Base-by-base conservation (phyloP, 2,797 vertebrate species). In the Megalops cyprinoides region DNA sequence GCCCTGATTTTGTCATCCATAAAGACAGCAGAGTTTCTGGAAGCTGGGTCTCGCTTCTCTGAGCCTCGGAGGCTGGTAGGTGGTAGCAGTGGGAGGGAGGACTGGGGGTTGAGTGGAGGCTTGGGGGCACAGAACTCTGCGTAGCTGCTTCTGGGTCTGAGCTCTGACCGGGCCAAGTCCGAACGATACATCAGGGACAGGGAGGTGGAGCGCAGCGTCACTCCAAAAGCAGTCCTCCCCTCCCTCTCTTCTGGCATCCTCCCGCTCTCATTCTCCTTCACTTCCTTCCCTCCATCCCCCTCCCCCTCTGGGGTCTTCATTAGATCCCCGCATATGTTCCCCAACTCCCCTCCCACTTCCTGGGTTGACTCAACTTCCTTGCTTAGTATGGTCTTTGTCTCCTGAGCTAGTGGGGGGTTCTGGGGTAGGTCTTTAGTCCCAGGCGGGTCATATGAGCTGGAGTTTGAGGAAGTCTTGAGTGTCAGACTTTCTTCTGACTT, bases 121-220 rank as follows among this genome's bases (percentile, higher is more conserved):
- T 39, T 74, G 58, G 39, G 25, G 77, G 77, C 58, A 42, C 49
- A 8, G 87, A 81, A 0, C 28, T 34, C 48, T 55, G 76, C 82
- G 92, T 80, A 79, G 96, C 96, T 0, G 93, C 90, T 87, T 95
- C n/a, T 95, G 53, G 85, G 90, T 60, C 86, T 93, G 31, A 87
- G 84, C 56, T 94, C 93, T 18, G 87, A 78, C 8, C 85, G 84
- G 2, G 86, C 73, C 18, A 85, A 84, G 0, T 94, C 95, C 53
- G 87, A 58, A 18, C 87, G 91, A 4, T 91, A 89, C 88, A 88
- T 96, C 62, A 94, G 81, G 0, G 95, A 96, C 69, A 95, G 91
- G 1, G 96, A 96, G 0, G 95, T 97, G 82, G 96, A 94, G 78
- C 97, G 95, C 37, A 99, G 95, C 87, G 96, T 98, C 71, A 97